Conservation (phyloP, 2,888 invertebrate genomes). For the Lamellibrachia columna region DNA sequence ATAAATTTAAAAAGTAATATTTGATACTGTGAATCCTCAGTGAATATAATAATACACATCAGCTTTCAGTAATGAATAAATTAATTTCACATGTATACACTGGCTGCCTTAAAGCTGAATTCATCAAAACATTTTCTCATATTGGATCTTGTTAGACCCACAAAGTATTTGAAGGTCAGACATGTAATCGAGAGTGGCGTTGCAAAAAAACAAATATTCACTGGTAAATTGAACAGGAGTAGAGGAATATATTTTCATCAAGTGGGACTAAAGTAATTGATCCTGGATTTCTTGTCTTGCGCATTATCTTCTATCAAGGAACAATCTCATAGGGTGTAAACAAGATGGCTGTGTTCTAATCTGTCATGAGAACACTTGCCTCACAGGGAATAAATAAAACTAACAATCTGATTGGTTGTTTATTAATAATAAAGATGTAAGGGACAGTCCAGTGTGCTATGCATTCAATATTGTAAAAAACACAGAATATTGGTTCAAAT, state of each 20-base stretch:
- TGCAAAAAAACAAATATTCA: background rate
- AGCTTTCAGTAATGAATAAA: too few species aligned
- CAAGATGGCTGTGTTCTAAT: background rate
- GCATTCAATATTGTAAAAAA: too few species aligned
- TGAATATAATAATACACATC: too few species aligned
- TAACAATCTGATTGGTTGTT: background rate
- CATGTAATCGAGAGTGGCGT: background rate
- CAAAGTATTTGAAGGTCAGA: background rate
- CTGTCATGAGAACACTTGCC: background rate
- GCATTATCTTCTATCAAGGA: constrained; percentile 1
- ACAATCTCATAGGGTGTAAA: background rate
- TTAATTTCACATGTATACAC: background rate
- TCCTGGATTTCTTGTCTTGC: background rate
- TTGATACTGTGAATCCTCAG: too few species aligned
- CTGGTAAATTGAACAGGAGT: background rate
- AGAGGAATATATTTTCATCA: background rate
- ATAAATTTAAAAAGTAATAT: too few species aligned
- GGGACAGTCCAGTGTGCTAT: too few species aligned
- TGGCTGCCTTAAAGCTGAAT: background rate
- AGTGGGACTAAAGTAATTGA: background rate
- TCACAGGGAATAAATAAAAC: background rate
- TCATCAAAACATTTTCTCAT: background rate
- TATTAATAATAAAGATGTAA: background rate
- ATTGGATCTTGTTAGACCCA: background rate
- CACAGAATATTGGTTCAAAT: too few species aligned